Evolutionary conservation across 2,888 invertebrate species (phyloP).

Genomic region (Pseudococcus jackbeardsleyi): DNA sequence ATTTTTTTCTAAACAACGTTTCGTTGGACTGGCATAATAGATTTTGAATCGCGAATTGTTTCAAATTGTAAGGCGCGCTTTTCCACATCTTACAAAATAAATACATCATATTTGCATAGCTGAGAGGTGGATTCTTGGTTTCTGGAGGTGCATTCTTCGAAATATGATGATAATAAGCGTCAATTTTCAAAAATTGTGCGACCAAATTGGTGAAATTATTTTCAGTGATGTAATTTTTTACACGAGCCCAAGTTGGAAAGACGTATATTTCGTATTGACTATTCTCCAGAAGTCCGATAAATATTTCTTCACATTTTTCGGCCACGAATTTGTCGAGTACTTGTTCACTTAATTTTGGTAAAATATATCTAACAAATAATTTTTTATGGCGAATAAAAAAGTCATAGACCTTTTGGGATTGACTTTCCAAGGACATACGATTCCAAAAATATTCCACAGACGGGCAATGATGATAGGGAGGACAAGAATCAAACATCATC

Average conservation of each 20-base stretch:
- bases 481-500: background rate
- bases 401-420: background rate
- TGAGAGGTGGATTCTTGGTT: background rate
- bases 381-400: background rate
- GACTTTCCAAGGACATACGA: background rate
- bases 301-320: background rate
- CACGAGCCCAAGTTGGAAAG: background rate
- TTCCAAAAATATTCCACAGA: background rate
- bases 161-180: background rate
- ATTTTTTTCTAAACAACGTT: background rate
- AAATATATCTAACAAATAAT: background rate
- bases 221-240: background rate
- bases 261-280: background rate
- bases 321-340: background rate
- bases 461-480: background rate
- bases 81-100: background rate
- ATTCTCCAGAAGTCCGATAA: background rate
- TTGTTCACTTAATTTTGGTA: background rate
- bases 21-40: background rate
- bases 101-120: background rate
- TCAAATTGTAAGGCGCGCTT: background rate
- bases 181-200: background rate
- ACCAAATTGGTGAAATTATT: background rate
- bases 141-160: background rate
- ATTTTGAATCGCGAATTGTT: background rate